Percentiles rank a stretch among this genome's conserved stretches.
Conservation (phyloP, 2,113 vertebrate species). For the Menidia beryllina region DNA sequence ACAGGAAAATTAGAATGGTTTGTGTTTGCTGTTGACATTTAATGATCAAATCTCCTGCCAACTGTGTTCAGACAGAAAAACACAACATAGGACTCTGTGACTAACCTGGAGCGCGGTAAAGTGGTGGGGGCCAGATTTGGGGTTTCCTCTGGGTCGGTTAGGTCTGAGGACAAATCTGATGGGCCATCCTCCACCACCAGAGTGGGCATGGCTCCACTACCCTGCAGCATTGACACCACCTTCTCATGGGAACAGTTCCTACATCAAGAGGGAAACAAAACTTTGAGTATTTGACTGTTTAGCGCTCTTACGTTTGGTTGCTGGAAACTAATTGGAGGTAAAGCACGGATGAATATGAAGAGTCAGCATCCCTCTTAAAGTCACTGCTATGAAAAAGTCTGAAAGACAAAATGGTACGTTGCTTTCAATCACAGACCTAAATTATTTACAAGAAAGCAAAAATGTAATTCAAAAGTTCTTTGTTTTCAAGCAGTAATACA, state of each 20-base stretch:
- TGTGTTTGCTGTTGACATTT: background rate
- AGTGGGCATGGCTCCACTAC: conserved; percentile 95
- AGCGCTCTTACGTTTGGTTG: too few relatives aligned
- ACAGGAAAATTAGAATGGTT: background rate
- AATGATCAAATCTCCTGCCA: background rate
- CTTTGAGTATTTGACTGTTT: too few relatives aligned
- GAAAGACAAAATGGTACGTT: too few relatives aligned
- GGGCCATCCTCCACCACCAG: conserved; percentile 96
- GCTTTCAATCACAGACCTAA: too few relatives aligned
- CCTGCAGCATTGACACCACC: conserved; percentile 99
- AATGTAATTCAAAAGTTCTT: too few relatives aligned
- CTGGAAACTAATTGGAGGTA: background rate
- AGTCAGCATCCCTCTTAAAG: too few relatives aligned
- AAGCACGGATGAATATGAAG: background rate
- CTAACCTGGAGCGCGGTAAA: conserved; percentile 75
- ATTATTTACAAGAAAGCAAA: too few relatives aligned
- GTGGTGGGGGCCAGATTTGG: conserved; percentile 60
- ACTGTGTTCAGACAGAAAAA: background rate
- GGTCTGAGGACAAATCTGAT: conserved; percentile 86
- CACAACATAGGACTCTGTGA: background rate
- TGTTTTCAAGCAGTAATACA: too few relatives aligned
- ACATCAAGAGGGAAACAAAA: conserved; percentile 12
- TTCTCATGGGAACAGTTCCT: conserved; percentile 99
- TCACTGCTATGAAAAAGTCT: too few relatives aligned
- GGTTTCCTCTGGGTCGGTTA: conserved; percentile 85